Evolutionary conservation across 1,140 invertebrate genomes (phyloP), one percentile per base, ranked within the genome.

Genomic region (Cherax destructor): DNA sequence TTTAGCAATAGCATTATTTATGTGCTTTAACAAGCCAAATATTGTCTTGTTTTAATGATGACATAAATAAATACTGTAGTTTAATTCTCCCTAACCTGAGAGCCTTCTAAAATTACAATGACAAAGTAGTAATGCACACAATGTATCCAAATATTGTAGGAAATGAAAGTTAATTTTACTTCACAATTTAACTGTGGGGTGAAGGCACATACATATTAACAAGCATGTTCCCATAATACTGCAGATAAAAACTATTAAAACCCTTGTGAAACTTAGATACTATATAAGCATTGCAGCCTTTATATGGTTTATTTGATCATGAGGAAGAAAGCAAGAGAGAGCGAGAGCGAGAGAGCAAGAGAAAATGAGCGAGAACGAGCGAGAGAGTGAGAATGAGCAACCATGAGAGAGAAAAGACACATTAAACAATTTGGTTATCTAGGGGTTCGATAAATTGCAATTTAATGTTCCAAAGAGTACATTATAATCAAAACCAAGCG

Each of bases 201-300:
- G 69, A 74, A 74, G 69, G 69, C 69, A 74, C 69, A 11, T 69
- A 18, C 7, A 74, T 74, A n/a, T 21, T 74, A 74, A 74, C 69
- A 74, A 24, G 69, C n/a, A 74, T 1, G 18, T 30, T 74, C 30
- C 69, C 24, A 30, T 74, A 74, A 74, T 74, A 74, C 69, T 74
- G n/a, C 21, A 74, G 6, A 7, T 30, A 30, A 41, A 7, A 74
- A 74, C 6, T 74, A 74, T 16, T 30, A 74, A 24, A 30, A 74
- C n/a, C 24, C 18, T 65, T 21, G 13, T 18, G 5, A 65, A 65
- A 18, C 21, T 65, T 65, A 65, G 18, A 6, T 30, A 74, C n/a
- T 74, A 30, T 30, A 30, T 30, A 74, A 74, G n/a, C 9, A 30
- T 6, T 9, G 7, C 30, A n/a, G 69, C 69, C 69, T 21, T 69